Conservation (phyloP, 2,888 invertebrate species). For the Caradrina clavipalpis region DNA sequence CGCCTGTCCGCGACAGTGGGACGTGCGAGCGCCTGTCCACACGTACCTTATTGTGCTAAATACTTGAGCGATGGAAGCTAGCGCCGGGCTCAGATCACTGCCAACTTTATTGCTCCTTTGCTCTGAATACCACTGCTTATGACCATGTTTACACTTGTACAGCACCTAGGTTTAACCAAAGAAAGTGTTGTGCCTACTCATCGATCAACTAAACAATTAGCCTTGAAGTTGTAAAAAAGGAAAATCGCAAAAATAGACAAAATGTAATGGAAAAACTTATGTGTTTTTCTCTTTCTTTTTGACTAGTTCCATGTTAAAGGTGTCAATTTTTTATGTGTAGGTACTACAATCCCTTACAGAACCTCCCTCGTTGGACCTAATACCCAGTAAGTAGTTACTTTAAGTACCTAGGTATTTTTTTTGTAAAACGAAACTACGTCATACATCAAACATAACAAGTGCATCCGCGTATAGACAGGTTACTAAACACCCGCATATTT, state of each 20-base stretch:
- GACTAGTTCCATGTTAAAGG: too few relatives aligned
- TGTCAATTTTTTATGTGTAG: too few relatives aligned
- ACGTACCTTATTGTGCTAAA: conserved; percentile 68
- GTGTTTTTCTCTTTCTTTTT: too few relatives aligned
- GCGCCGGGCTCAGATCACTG: conserved; percentile 55
- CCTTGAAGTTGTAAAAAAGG: too few relatives aligned
- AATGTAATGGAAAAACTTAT: too few relatives aligned
- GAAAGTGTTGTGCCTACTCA: background rate
- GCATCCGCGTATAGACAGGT: conserved; percentile 52
- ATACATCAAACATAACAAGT: conserved; percentile 50
- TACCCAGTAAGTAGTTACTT: background rate
- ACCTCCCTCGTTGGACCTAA: background rate
- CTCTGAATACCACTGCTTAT: conserved; percentile 55
- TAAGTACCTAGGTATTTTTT: conserved; percentile 13
- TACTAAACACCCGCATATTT: conserved; percentile 64
- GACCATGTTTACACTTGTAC: conserved; percentile 46
- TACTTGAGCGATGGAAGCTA: conserved; percentile 64
- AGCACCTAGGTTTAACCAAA: background rate
- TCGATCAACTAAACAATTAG: background rate
- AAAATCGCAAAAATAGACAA: too few relatives aligned
- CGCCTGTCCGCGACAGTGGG: conserved; percentile 70
- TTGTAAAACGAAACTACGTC: conserved; percentile 47
- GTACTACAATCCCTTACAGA: too few relatives aligned
- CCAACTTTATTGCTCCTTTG: conserved; percentile 50
- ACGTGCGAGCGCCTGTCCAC: conserved; percentile 77